Conservation (phyloP, 2,113 vertebrate genomes). For the Aptenodytes forsteri region DNA sequence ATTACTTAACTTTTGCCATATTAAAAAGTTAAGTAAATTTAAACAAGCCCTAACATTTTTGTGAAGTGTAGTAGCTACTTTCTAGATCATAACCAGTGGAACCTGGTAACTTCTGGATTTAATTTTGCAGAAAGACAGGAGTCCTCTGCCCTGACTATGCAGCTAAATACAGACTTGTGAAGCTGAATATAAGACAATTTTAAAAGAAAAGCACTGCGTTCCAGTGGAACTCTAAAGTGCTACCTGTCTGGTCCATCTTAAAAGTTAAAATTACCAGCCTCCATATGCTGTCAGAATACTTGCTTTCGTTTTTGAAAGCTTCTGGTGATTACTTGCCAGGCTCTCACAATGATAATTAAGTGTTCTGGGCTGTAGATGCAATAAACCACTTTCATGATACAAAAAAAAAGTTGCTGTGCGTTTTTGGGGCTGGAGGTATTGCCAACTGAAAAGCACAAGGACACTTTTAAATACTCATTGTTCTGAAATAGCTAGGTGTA, state of each 20-base stretch:
- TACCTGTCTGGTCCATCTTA: accelerated
- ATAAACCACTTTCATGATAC: background rate
- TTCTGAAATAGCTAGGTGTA: accelerated
- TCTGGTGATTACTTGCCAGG: background rate
- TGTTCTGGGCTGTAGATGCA: background rate
- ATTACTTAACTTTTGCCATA: background rate
- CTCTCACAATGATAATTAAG: background rate
- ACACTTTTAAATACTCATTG: accelerated
- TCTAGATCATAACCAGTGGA: background rate
- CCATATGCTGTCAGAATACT: background rate
- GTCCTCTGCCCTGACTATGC: background rate
- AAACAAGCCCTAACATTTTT: background rate
- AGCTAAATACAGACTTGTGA: background rate
- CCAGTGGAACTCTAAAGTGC: background rate
- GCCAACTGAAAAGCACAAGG: accelerated
- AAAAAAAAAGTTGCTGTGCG: background rate
- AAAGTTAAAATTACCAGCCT: background rate
- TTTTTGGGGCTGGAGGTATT: background rate
- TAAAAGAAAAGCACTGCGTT: background rate
- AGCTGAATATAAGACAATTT: background rate
- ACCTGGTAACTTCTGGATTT: background rate
- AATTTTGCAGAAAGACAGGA: background rate
- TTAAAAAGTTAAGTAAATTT: background rate
- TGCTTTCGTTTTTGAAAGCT: background rate
- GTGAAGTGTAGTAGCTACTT: background rate